phyloP scores from a whole-genome alignment of 2,888 invertebrate species.

The Cosmorhoe ocellata region DNA sequence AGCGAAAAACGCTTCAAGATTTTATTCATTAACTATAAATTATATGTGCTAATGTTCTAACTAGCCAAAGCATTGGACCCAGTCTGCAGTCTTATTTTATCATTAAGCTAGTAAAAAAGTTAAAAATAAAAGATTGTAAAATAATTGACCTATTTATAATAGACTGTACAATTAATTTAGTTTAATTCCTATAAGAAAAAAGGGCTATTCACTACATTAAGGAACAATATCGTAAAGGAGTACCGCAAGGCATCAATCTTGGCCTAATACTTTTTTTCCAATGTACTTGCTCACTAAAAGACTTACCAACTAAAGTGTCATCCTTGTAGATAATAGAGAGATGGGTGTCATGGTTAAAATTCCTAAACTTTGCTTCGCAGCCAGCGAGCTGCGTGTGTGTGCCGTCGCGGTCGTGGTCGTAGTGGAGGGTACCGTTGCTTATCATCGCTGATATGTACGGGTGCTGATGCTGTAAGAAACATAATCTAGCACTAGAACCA shows the following conservation, averaged over 20 bases:
- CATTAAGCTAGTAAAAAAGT: no score
- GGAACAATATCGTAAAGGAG: background rate
- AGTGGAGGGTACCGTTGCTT: constrained; percentile 96
- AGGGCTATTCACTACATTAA: no score
- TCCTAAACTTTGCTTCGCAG: constrained; percentile 97
- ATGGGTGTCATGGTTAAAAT: constrained; percentile 94
- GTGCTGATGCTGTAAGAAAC: constrained; percentile 92
- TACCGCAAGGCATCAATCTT: constrained; percentile 2
- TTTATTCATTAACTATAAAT: background rate
- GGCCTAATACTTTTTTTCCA: background rate
- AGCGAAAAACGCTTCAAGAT: background rate
- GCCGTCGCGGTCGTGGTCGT: constrained; percentile 99
- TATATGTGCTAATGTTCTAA: background rate
- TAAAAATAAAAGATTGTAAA: no score
- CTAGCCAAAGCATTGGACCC: background rate
- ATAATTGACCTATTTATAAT: no score
- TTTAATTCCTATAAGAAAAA: no score
- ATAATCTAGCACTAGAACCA: no score
- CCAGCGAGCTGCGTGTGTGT: constrained; percentile 98
- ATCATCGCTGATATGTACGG: constrained; percentile 99
- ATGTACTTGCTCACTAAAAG: no score
- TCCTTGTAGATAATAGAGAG: constrained; percentile 95
- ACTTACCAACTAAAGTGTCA: constrained; percentile 91
- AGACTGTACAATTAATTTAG: no score
- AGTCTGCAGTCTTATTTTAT: background rate